Conservation (phyloP, 2,888 invertebrate species). For the Eupelmus urozonus region DNA sequence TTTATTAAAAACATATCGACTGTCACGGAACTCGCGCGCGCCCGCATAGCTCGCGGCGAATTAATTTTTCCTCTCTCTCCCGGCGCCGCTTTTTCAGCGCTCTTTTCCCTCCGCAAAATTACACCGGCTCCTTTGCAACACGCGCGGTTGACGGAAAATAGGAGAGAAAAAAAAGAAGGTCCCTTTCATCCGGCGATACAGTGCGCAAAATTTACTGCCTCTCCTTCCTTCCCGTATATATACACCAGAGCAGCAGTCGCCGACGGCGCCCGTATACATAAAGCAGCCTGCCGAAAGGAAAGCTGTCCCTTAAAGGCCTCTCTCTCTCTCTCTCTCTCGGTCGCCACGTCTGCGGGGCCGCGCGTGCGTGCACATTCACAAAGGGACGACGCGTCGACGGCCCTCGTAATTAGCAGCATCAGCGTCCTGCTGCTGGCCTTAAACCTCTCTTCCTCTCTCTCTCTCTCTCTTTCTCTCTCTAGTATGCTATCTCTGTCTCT, state of each 20-base stretch:
- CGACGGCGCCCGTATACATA: background rate
- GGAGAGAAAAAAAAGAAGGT: constrained; percentile 28
- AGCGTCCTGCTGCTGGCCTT: constrained; percentile 42
- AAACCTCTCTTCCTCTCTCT: background rate
- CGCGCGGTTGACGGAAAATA: background rate
- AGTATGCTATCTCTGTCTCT: background rate
- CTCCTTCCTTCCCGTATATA: constrained; percentile 28
- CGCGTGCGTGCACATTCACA: constrained; percentile 3
- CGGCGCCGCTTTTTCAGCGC: too few species aligned
- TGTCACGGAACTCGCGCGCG: background rate
- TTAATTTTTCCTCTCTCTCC: background rate
- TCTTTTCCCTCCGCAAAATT: background rate
- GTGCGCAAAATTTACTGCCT: constrained; percentile 48
- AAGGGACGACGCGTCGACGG: constrained; percentile 43
- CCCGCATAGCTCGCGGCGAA: background rate
- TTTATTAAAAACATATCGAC: constrained; percentile 20
- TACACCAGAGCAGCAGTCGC: background rate
- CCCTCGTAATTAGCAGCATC: constrained; percentile 59
- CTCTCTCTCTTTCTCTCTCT: constrained; percentile 4
- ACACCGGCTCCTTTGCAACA: background rate
- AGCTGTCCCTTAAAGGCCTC: background rate
- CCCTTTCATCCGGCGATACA: constrained; percentile 52
- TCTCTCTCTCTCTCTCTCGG: background rate
- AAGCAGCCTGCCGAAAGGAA: background rate
- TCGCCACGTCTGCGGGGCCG: background rate